Conservation (phyloP, 2,113 vertebrate genomes). For the Plecotus auritus region DNA sequence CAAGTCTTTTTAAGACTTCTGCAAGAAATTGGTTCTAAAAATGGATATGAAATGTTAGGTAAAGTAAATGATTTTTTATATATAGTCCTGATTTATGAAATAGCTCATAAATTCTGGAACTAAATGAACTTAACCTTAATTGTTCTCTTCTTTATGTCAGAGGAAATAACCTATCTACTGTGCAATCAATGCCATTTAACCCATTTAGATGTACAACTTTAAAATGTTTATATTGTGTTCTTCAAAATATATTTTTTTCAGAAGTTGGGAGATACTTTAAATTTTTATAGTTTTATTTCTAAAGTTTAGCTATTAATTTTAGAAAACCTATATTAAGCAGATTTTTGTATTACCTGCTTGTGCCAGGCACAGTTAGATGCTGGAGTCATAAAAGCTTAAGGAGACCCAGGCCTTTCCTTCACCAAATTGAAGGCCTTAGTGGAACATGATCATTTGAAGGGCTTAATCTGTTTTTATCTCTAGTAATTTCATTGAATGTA, state of each 20-base stretch:
- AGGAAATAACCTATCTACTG: not conserved
- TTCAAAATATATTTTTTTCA: constrained; percentile 35
- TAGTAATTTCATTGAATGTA: not conserved
- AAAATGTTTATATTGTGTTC: not conserved
- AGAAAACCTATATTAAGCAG: not conserved
- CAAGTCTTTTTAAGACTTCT: constrained; percentile 13
- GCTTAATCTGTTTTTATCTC: not conserved
- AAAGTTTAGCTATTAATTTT: constrained; percentile 24
- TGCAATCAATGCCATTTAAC: not conserved
- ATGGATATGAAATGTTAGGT: constrained; percentile 1
- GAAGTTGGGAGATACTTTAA: constrained; percentile 26
- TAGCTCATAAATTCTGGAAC: not conserved
- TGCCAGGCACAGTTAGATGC: not conserved
- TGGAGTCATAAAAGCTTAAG: not conserved
- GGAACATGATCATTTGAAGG: not conserved
- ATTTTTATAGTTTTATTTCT: not conserved
- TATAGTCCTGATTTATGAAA: not conserved
- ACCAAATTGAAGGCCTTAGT: not conserved
- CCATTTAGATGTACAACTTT: not conserved
- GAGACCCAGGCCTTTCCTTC: not conserved
- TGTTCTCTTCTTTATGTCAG: not conserved
- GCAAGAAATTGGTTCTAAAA: not conserved
- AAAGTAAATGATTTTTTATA: constrained; percentile 11
- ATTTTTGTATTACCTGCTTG: not conserved
- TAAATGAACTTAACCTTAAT: not conserved